These are phyloP conservation scores for Scartelaos histophorus DNA, from an alignment of 2,113 vertebrate species.

Conservation along the genomic window DNA sequence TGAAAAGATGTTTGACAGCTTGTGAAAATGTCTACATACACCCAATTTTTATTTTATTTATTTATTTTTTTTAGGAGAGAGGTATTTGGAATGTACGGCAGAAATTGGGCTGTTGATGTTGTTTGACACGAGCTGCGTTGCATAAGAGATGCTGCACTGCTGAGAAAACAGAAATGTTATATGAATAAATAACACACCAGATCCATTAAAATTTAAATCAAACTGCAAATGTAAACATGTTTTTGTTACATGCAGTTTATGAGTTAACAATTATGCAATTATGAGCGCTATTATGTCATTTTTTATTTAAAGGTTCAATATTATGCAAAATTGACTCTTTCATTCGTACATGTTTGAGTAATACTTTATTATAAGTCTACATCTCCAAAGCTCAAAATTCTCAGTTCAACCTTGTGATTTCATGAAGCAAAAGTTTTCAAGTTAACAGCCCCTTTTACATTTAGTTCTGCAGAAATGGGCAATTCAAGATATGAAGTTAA, in stretches of 20 bases:
- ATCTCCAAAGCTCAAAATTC: too few relatives aligned
- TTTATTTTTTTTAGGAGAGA: background rate
- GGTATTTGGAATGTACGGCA: slow-evolving; percentile 1
- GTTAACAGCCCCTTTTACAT: too few relatives aligned
- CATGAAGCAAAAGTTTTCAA: too few relatives aligned
- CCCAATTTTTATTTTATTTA: too few relatives aligned
- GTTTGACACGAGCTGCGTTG: background rate
- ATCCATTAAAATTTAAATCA: slow-evolving; percentile 6
- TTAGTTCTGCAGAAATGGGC: too few relatives aligned
- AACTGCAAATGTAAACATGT: background rate
- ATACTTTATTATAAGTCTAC: too few relatives aligned
- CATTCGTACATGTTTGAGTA: too few relatives aligned
- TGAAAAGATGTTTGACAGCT: slow-evolving; percentile 1
- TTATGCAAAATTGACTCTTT: too few relatives aligned
- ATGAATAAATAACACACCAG: background rate
- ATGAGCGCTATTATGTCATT: background rate
- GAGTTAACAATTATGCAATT: background rate
- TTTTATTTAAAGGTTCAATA: too few relatives aligned
- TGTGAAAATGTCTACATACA: slow-evolving; percentile 9
- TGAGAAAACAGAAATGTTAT: slow-evolving; percentile 16
- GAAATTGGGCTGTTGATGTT: slow-evolving; percentile 15
- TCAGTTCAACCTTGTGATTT: too few relatives aligned
- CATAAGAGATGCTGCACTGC: slow-evolving; percentile 6
- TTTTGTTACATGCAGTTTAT: background rate
- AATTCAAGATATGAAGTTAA: too few relatives aligned